Conservation (phyloP, 2,797 vertebrate genomes). For the Microctenopoma lineatum region DNA sequence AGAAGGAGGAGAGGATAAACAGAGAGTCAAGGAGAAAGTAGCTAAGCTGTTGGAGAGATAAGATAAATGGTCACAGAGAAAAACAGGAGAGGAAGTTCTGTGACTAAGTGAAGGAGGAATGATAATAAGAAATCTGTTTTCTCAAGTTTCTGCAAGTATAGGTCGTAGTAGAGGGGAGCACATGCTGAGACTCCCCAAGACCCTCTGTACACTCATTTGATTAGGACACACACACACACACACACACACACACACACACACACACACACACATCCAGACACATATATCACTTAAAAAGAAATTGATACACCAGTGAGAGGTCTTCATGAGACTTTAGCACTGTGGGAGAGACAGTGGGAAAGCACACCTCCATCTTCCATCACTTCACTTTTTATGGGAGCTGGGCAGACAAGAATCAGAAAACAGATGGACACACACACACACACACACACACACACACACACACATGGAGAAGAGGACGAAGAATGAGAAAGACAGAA, state of each 20-base stretch:
- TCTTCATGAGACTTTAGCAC: conserved; percentile 40
- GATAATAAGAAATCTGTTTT: conserved; percentile 67
- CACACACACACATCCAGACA: conserved; percentile 20
- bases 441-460: conserved; percentile 16
- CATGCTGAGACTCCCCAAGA: conserved; percentile 41
- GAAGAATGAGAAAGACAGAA: conserved; percentile 25
- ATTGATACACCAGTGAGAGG: conserved; percentile 57
- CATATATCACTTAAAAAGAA: conserved; percentile 41
- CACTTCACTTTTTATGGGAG: conserved; percentile 22
- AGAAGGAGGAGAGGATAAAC: conserved; percentile 12
- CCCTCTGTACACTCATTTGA: conserved; percentile 39
- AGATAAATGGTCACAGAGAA: conserved; percentile 24
- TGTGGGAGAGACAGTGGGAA: conserved; percentile 31
- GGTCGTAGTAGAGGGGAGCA: conserved; percentile 42
- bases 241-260: conserved; percentile 5
- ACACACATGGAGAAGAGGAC: background rate
- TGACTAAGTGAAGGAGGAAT: conserved; percentile 37
- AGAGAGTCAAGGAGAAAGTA: conserved; percentile 37
- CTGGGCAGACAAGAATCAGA: conserved; percentile 13
- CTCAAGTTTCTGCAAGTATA: conserved; percentile 53
- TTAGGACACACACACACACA: conserved; percentile 24
- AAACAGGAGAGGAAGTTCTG: conserved; percentile 19
- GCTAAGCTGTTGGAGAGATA: conserved; percentile 43
- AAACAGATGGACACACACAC: background rate
- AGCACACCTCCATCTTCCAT: conserved; percentile 38